These are phyloP conservation scores for Trinectes maculatus DNA, from an alignment of 2,113 vertebrate species.

Conservation along the genomic window DNA sequence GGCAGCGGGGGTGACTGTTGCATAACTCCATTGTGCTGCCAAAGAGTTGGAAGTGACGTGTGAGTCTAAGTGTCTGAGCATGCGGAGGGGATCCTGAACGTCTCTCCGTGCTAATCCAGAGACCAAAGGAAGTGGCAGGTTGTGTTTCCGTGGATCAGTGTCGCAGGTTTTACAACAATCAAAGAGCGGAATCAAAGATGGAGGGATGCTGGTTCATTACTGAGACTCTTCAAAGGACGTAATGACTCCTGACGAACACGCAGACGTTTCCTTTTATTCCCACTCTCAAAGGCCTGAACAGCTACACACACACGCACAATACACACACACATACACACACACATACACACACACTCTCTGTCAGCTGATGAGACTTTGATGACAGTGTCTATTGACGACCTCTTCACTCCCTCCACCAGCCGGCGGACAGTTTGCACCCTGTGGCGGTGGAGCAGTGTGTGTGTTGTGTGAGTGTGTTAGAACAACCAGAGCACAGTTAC, in stretches of 20 bases:
- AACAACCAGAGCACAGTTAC: too few relatives aligned
- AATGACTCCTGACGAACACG: constrained; percentile 22
- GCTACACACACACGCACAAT: neutral
- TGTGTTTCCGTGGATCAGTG: neutral
- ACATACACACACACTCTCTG: constrained; percentile 18
- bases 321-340: neutral
- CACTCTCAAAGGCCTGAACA: neutral
- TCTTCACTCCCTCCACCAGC: constrained; percentile 36
- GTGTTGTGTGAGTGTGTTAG: too few relatives aligned
- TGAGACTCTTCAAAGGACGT: constrained; percentile 6
- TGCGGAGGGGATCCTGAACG: too few relatives aligned
- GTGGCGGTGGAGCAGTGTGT: constrained; percentile 33
- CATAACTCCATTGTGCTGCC: too few relatives aligned
- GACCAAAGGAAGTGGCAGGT: too few relatives aligned
- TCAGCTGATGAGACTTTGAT: constrained; percentile 56
- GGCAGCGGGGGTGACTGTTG: too few relatives aligned
- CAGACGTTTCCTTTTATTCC: constrained; percentile 8
- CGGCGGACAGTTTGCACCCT: constrained; percentile 21
- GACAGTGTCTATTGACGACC: constrained; percentile 51
- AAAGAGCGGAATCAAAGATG: constrained; percentile 18
- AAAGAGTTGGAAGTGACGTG: too few relatives aligned
- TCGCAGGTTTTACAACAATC: neutral
- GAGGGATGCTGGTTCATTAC: constrained; percentile 3
- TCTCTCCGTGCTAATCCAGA: constrained; percentile 4
- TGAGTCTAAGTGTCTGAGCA: too few relatives aligned